Conservation (phyloP, 2,888 invertebrate genomes). For the Keiferia lycopersicella region DNA sequence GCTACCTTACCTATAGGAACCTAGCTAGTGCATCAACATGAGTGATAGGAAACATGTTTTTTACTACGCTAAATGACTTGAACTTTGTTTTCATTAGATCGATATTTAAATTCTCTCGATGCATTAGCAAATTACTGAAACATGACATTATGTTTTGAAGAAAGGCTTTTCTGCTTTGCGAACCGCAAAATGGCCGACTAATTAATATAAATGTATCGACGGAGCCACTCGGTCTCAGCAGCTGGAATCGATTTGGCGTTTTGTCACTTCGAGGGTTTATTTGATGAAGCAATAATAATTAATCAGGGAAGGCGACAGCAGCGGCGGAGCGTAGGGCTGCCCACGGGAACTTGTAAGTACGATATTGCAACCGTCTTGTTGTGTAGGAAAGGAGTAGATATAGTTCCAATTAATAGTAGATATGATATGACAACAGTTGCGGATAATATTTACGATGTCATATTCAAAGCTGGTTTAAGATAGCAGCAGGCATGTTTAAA, state of each 20-base stretch:
- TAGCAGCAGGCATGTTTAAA: too few species aligned
- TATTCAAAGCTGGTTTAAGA: too few species aligned
- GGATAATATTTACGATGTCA: too few species aligned
- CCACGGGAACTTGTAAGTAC: neutral
- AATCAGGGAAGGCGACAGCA: slow-evolving; percentile 53
- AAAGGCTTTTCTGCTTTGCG: slow-evolving; percentile 8
- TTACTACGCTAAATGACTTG: neutral
- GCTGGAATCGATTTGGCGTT: slow-evolving; percentile 47
- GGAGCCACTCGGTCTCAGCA: slow-evolving; percentile 24
- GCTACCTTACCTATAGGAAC: too few species aligned
- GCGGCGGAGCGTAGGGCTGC: slow-evolving; percentile 29
- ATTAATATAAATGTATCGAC: slow-evolving; percentile 24
- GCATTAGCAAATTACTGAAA: slow-evolving; percentile 27
- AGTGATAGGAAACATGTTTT: too few species aligned
- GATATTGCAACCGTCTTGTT: too few species aligned
- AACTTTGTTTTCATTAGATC: neutral
- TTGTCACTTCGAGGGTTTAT: slow-evolving; percentile 55
- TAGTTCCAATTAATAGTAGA: too few species aligned
- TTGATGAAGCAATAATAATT: slow-evolving; percentile 64
- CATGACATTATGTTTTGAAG: slow-evolving; percentile 19
- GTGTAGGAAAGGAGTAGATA: too few species aligned
- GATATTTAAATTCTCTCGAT: neutral
- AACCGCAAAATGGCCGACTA: slow-evolving; percentile 12
- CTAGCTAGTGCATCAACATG: neutral
- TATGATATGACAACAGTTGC: too few species aligned